phyloP scores from a whole-genome alignment of 64 coral and sea anemone species.

The Montipora sp. region DNA sequence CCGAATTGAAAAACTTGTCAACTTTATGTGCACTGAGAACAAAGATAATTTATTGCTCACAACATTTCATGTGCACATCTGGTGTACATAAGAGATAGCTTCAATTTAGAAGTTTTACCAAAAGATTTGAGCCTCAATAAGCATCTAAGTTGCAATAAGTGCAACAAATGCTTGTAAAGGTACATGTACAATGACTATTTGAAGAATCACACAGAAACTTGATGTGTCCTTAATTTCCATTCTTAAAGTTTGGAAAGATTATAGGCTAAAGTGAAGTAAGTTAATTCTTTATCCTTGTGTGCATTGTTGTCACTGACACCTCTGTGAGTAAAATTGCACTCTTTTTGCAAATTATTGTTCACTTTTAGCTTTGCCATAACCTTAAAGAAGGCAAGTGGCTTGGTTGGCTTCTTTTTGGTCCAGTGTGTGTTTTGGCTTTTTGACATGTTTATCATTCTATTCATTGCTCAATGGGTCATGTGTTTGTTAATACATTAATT shows the following conservation, averaged over 20 bases:
- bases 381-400: neutral
- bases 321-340: neutral
- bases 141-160: too few relatives aligned
- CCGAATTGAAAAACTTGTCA: neutral
- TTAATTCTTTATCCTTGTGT: neutral
- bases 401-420: neutral
- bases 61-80: too few relatives aligned
- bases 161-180: too few relatives aligned
- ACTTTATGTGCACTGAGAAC: neutral
- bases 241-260: neutral
- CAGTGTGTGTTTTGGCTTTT: neutral
- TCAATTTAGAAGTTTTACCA: neutral
- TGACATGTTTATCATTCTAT: neutral
- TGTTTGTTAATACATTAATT: neutral
- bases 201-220: too few relatives aligned
- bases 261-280: neutral
- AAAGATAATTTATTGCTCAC: neutral
- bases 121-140: neutral
- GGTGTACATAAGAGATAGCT: too few relatives aligned
- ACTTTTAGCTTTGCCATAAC: neutral
- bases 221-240: too few relatives aligned
- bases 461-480: neutral
- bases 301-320: neutral
- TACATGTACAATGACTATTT: too few relatives aligned
- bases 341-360: neutral